Percentiles rank a stretch among this genome's conserved stretches.
These are phyloP conservation scores for Panthera uncia DNA, from an alignment of 2,113 vertebrate species.

Conservation along the genomic window DNA sequence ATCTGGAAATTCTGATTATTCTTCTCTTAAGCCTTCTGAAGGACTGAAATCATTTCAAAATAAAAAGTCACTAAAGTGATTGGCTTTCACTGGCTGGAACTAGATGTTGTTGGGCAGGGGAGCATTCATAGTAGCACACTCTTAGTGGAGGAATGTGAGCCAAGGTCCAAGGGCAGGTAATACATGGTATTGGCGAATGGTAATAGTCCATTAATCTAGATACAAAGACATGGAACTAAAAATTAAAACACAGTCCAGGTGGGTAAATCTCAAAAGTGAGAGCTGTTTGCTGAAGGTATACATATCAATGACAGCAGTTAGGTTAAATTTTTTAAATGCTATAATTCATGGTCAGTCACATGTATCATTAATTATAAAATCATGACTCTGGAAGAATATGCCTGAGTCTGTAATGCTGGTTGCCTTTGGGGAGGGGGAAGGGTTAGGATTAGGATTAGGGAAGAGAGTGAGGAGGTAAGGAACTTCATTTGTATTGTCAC, in stretches of 20 bases:
- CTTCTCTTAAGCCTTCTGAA: background rate
- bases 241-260: background rate
- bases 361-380: background rate
- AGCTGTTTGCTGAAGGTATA: background rate
- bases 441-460: background rate
- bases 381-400: background rate
- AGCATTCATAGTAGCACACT: background rate
- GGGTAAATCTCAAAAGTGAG: background rate
- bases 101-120: background rate
- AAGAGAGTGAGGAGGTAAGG: background rate
- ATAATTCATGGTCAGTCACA: background rate
- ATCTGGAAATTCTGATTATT: background rate
- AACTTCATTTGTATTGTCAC: background rate
- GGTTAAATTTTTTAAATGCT: background rate
- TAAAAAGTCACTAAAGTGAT: background rate
- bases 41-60: constrained; percentile 12
- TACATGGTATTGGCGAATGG: background rate
- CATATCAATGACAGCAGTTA: background rate
- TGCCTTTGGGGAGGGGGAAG: background rate
- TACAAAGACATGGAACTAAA: background rate
- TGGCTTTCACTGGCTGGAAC: background rate
- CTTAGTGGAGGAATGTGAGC: background rate
- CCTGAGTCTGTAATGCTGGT: background rate
- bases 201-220: background rate
- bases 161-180: background rate